phyloP scores from a whole-genome alignment of 2,888 invertebrate species.

The Agonopterix heracliana region DNA sequence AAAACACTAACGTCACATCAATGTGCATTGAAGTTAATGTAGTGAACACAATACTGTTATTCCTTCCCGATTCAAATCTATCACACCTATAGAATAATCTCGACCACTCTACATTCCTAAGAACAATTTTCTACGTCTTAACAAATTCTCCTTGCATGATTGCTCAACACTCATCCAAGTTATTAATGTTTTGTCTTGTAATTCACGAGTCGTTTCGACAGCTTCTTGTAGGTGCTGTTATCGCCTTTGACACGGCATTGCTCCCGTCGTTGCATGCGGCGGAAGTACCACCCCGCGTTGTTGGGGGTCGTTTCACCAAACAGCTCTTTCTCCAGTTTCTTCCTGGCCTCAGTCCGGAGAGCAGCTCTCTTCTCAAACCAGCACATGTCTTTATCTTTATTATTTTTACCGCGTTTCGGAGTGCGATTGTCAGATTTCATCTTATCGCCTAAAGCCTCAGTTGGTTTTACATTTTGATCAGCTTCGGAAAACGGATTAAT shows the following conservation, averaged over 20 bases:
- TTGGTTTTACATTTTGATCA: slow-evolving; percentile 12
- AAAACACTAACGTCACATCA: slow-evolving; percentile 6
- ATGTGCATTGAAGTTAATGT: neutral
- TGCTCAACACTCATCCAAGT: neutral
- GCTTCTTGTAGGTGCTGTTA: slow-evolving; percentile 50
- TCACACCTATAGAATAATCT: slow-evolving; percentile 3
- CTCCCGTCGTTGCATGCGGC: slow-evolving; percentile 63
- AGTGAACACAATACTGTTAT: slow-evolving; percentile 3
- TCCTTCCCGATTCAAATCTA: slow-evolving; percentile 1
- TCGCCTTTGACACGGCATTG: slow-evolving; percentile 58
- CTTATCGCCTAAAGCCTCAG: slow-evolving; percentile 6
- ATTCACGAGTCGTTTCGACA: slow-evolving; percentile 51
- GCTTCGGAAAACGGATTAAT: slow-evolving; percentile 28
- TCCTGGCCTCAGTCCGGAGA: slow-evolving; percentile 52
- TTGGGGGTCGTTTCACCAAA: slow-evolving; percentile 48
- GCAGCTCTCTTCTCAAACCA: slow-evolving; percentile 60
- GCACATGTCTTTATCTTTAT: slow-evolving; percentile 23
- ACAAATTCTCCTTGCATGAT: slow-evolving; percentile 3
- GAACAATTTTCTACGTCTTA: slow-evolving; percentile 8
- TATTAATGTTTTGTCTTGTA: slow-evolving; percentile 53
- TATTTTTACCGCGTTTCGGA: slow-evolving; percentile 15
- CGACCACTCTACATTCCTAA: slow-evolving; percentile 5
- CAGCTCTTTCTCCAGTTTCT: slow-evolving; percentile 48
- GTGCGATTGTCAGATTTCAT: slow-evolving; percentile 15
- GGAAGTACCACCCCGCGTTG: slow-evolving; percentile 65